Percentiles rank a stretch among this genome's conserved stretches.
These are phyloP conservation scores for Pseudorhombus dupliciocellatus DNA, from an alignment of 2,113 vertebrate species.

Conservation along the genomic window DNA sequence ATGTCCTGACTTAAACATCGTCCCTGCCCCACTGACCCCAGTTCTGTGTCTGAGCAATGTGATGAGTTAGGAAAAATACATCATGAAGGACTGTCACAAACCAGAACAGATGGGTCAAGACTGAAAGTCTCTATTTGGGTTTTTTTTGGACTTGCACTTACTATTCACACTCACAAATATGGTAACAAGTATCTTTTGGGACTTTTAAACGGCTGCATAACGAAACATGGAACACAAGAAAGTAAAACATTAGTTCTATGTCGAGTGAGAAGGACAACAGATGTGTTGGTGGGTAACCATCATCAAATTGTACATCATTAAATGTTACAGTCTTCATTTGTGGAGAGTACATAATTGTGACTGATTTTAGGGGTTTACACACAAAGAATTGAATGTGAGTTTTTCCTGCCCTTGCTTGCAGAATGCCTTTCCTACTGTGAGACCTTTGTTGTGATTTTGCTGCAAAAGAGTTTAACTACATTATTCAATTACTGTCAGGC, in stretches of 20 bases:
- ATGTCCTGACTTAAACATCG: neutral
- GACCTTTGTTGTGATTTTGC: conserved; percentile 1
- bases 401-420: neutral
- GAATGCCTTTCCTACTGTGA: neutral
- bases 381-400: neutral
- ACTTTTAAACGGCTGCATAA: no score
- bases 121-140: no score
- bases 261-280: no score
- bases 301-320: no score
- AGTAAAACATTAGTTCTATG: no score
- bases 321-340: no score
- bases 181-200: neutral
- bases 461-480: conserved; percentile 49
- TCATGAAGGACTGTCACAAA: neutral
- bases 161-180: neutral
- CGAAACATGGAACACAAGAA: no score
- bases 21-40: neutral
- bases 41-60: neutral
- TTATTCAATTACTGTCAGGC: conserved; percentile 45
- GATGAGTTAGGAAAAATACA: neutral
- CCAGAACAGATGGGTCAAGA: neutral
- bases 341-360: no score
- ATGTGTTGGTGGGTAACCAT: no score
- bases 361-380: no score
- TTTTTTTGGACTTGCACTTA: no score